These are phyloP conservation scores for Dryas iulia DNA, from an alignment of 1,140 invertebrate species.

Conservation along the genomic window DNA sequence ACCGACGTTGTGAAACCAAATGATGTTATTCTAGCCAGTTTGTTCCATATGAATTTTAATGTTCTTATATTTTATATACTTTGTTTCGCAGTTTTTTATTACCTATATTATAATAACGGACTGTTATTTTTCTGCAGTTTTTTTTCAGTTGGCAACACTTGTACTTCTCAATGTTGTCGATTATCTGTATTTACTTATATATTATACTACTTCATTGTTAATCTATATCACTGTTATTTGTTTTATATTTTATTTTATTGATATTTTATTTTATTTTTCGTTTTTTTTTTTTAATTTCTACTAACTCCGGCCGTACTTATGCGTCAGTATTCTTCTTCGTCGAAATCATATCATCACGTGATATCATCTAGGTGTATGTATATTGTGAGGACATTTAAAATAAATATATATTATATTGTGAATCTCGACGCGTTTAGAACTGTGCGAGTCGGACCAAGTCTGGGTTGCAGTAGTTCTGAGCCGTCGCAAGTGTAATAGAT, in stretches of 20 bases:
- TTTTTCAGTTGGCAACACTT: slow-evolving; percentile 14
- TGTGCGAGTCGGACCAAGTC: not conserved
- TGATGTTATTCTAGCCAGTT: not conserved
- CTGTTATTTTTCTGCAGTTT: not conserved
- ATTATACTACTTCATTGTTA: slow-evolving; percentile 13
- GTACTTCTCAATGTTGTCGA: not conserved
- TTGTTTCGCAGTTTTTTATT: not conserved
- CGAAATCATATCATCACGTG: slow-evolving; percentile 55
- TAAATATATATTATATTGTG: not conserved
- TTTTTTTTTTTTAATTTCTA: slow-evolving; percentile 17
- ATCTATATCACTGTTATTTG: slow-evolving; percentile 30
- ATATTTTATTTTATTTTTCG: slow-evolving; percentile 24
- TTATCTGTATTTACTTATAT: not conserved
- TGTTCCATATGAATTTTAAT: not conserved
- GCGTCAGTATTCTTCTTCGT: slow-evolving; percentile 45
- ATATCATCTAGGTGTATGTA: slow-evolving; percentile 38
- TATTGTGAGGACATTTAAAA: slow-evolving; percentile 21
- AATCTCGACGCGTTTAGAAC: not conserved
- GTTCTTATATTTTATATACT: not conserved
- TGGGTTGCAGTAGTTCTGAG: not conserved
- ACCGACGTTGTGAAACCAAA: not conserved
- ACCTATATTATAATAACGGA: not conserved
- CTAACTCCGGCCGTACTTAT: slow-evolving; percentile 52
- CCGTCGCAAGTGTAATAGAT: slow-evolving; percentile 15
- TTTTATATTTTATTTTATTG: slow-evolving; percentile 37